Base-by-base conservation (phyloP, 2,888 invertebrate genomes). In the Cosmopolites sordidus region DNA sequence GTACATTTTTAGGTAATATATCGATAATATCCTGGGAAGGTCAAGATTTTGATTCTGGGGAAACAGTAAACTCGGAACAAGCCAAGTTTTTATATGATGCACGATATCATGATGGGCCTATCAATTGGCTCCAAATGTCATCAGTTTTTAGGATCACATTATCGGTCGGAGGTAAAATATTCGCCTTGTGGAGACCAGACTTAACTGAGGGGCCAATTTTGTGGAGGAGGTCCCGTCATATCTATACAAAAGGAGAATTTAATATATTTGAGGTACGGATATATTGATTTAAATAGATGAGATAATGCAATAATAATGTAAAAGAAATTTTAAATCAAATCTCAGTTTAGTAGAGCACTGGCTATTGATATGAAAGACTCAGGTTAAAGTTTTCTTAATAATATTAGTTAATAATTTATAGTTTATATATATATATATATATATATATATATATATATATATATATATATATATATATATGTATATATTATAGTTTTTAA, bases 161-260 rank as follows among this genome's bases (percentile, higher is more conserved):
- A 29, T 62, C 66, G 8, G 65, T 70, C 4, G 73, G 73, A 6
- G 73, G 73, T 8, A 70, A 68, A 58, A 60, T 71, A 9, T 69
- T 73, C 45, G 70, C 70, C 2, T 45, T 74, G 15, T 74, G 73
- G 73, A 61, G 58, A 3, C 84, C 87, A 50, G 79, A 83, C 53
- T 77, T 84, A 29, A 67, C 70, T 17, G 77, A 77, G 51, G 73
- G 79, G 16, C 86, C 88, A 0, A 67, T 89, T 3, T 69, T 85
- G 48, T 87, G 86, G 86, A 81, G 86, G 48, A 81, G 79, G 60
- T 76, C 81, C 11, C 73, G 77, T 1, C 74, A 73, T 51, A 74
- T 74, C 48, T 76, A 87, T 57, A 85, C 86, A 0, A 78, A 81
- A 12, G 82, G 85, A 0, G 74, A 77, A 30, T 92, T 92, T 91